phyloP scores from a whole-genome alignment of 2,113 vertebrate species.

The Elephantulus edwardii region DNA sequence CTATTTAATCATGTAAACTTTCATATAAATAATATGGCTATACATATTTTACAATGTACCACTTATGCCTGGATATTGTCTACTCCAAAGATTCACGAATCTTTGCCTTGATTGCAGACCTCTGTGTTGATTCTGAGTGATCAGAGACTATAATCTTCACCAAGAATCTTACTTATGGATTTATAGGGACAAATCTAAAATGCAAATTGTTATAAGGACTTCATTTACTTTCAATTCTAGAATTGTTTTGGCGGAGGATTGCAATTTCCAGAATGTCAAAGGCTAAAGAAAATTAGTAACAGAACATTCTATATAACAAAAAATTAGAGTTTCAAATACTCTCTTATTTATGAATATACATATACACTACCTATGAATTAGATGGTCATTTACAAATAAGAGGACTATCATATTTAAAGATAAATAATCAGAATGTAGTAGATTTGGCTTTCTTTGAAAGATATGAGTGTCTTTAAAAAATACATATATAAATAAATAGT shows the following conservation, averaged over 20 bases:
- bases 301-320: neutral
- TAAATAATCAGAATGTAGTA: neutral
- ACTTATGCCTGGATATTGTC: conserved; percentile 23
- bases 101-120: neutral
- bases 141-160: conserved; percentile 22
- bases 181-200: conserved; percentile 28
- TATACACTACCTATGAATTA: conserved; percentile 14
- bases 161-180: conserved; percentile 29
- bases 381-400: neutral
- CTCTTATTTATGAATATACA: neutral
- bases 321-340: conserved; percentile 5
- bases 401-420: neutral
- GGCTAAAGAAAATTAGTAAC: neutral
- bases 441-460: neutral
- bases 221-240: conserved; percentile 44
- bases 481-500: too few relatives aligned
- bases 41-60: conserved; percentile 29
- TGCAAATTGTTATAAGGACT: conserved; percentile 7
- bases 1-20: conserved; percentile 55
- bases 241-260: conserved; percentile 19
- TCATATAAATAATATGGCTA: conserved; percentile 18
- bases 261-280: conserved; percentile 29
- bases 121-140: conserved; percentile 15
- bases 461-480: neutral
- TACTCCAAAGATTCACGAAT: conserved; percentile 35